Base-by-base conservation (phyloP, 1,140 invertebrate genomes). In the Harlomillsia oculata region DNA sequence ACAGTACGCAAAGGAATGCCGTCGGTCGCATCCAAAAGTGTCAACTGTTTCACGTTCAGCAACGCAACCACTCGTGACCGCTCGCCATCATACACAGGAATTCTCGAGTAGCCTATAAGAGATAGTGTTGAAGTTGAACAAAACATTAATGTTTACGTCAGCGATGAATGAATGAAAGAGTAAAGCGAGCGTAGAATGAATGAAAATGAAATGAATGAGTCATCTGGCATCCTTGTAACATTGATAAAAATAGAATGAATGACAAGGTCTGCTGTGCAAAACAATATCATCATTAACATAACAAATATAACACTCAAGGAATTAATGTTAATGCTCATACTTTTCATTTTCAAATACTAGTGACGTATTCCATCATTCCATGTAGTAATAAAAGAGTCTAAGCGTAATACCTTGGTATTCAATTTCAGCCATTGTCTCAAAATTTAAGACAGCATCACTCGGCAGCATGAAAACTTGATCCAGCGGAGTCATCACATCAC, bases 21-120 rank as follows among this genome's bases (percentile, higher is more conserved):
- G 59, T 76, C 80, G 67, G 80, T 77, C 6, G 81, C 79, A 71
- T 84, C 82, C 39, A 83, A 70, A 32, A 84, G 74, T 5, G 81
- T 79, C 34, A 83, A 68, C 69, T 83, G 81, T 67, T 82, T 82
- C 23, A 80, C 79, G 65, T 82, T 80, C 0, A 83, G 69, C 13
- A 83, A 61, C 50, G 76, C 75, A 2, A 81, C 72, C 53, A 83
- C 77, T 63, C 80, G 81, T 16, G 72, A 70, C 16, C 78, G 70
- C 25, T 69, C 65, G 14, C 59, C 61, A 23, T 79, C 76, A 68
- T 74, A 83, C 18, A 83, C 76, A 14, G 81, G 81, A 39, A 83
- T 80, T 32, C 81, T 68, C 14, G 80, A 80, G 67, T 80, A 83
- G 11, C 81, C 81, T 67, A 71, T 69, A 39, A 50, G 26, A 41